Base-by-base conservation (phyloP, 2,797 vertebrate genomes). In the Malacoraja senta region DNA sequence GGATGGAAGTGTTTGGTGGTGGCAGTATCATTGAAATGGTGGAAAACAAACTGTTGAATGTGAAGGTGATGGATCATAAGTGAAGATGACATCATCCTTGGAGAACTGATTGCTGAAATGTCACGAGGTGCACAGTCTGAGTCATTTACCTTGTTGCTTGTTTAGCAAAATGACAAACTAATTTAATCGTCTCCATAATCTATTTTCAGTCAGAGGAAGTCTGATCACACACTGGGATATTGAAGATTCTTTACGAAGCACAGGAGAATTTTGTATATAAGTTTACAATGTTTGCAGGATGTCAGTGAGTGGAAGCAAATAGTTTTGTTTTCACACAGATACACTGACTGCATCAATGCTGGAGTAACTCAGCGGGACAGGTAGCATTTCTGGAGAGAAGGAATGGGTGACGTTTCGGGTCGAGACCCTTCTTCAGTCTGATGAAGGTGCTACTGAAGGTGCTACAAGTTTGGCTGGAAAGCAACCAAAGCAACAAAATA, bases 101-200 rank as follows among this genome's bases (percentile, higher is more conserved):
- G 38, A 81, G 79, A 44, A 38, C 79, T n/a, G 53, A 84, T 84
- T 84, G 53, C 81, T 84, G 53, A 84, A 61, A 13, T 84, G 53
- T 10, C 53, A n/a, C 12, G 26, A n/a, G 24, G 15, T 61, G 10
- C 58, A 12, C 24, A 84, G 26, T 61, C 26, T 61, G 9, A 13
- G 6, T 26, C 53, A n/a, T 29, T 24, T 26, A n/a, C 26, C 44
- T 58, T 58, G 53, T 53, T 21, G 24, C 1, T 21, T 44, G 44
- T 81, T 81, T 53, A 81, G 53, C 81, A 61, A 58, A 84, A 61
- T 26, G 24, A 29, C 58, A 84, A 83, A 26, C 8, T 12, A 84
- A 84, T 84, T 84, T 84, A 29, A 84, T 81, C 32, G 79, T 24
- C 26, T 81, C 38, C 7, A 44, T 84, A 29, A 53, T 61, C 3